Conservation (phyloP, 2,797 vertebrate species). For the Masticophis lateralis region DNA sequence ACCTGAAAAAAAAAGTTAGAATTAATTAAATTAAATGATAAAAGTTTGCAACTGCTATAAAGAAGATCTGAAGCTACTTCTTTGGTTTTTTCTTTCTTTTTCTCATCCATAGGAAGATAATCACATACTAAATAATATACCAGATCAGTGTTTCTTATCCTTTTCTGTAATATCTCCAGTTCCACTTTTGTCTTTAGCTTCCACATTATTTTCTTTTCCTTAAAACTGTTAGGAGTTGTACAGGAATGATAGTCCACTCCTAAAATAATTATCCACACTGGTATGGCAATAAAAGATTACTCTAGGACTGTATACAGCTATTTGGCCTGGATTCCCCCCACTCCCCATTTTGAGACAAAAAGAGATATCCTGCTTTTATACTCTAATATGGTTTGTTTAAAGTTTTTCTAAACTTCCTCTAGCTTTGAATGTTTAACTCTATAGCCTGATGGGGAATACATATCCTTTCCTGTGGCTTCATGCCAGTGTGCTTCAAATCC, state of each 20-base stretch:
- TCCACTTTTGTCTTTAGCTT: no score
- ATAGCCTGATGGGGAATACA: background rate
- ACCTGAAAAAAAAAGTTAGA: background rate
- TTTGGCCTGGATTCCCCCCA: background rate
- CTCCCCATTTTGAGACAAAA: background rate
- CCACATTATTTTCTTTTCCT: no score
- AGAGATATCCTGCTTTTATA: background rate
- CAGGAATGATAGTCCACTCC: background rate
- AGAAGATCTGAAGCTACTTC: background rate
- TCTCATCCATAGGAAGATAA: no score
- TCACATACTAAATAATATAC: no score
- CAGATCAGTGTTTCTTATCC: no score
- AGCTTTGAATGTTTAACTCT: background rate
- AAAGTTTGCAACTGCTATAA: background rate
- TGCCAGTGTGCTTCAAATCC: background rate
- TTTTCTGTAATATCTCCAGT: no score
- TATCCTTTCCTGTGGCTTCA: background rate
- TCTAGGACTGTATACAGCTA: background rate
- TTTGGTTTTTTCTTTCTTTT: background rate
- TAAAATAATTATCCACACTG: background rate
- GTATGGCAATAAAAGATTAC: background rate
- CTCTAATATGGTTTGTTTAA: background rate
- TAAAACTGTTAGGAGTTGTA: no score
- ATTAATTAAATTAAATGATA: slow-evolving; percentile 4
- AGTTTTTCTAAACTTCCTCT: background rate